These are phyloP conservation scores for Eurytoma adleriae DNA, from an alignment of 2,888 invertebrate species.

Conservation along the genomic window DNA sequence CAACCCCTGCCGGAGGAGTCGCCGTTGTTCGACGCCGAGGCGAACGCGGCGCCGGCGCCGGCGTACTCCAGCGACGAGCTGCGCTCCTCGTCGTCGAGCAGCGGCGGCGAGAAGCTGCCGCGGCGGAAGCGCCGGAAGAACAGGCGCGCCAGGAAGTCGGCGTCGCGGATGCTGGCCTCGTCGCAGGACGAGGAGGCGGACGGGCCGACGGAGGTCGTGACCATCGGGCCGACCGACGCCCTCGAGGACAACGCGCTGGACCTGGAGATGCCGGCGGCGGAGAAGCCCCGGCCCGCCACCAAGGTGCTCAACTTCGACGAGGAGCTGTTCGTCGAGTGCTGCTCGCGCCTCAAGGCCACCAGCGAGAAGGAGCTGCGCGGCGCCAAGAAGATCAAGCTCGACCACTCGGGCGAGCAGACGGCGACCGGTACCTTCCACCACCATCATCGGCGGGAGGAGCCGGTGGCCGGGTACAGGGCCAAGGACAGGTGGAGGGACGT, in stretches of 20 bases:
- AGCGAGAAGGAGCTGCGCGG: slow-evolving; percentile 73
- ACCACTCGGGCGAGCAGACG: slow-evolving; percentile 67
- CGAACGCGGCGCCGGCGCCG: slow-evolving; percentile 63
- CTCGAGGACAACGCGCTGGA: slow-evolving; percentile 73
- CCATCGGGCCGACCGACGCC: slow-evolving; percentile 71
- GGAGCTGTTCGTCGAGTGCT: slow-evolving; percentile 74
- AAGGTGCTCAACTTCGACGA: slow-evolving; percentile 74
- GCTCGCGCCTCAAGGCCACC: slow-evolving; percentile 73
- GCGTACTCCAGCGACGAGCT: slow-evolving; percentile 63
- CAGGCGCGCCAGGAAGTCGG: too few relatives aligned
- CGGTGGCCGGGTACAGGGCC: slow-evolving; percentile 61
- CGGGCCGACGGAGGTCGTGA: slow-evolving; percentile 66
- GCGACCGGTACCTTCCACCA: background rate
- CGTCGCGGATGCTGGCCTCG: slow-evolving; percentile 60
- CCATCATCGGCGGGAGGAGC: slow-evolving; percentile 65
- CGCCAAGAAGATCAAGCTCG: slow-evolving; percentile 73
- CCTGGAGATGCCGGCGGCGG: slow-evolving; percentile 53
- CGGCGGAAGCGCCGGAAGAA: background rate
- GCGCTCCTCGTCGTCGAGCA: slow-evolving; percentile 58
- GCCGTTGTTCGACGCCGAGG: slow-evolving; percentile 56
- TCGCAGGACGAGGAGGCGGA: slow-evolving; percentile 56
- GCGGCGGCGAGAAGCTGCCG: slow-evolving; percentile 31
- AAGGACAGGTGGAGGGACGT: slow-evolving; percentile 73
- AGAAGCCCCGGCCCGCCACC: slow-evolving; percentile 61
- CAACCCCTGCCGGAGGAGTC: slow-evolving; percentile 24